A percentile compares a stretch with the other conserved stretches of the same genome.
These are phyloP conservation scores for Loriculus beryllinus DNA, from an alignment of 2,797 vertebrate species.

Conservation along the genomic window DNA sequence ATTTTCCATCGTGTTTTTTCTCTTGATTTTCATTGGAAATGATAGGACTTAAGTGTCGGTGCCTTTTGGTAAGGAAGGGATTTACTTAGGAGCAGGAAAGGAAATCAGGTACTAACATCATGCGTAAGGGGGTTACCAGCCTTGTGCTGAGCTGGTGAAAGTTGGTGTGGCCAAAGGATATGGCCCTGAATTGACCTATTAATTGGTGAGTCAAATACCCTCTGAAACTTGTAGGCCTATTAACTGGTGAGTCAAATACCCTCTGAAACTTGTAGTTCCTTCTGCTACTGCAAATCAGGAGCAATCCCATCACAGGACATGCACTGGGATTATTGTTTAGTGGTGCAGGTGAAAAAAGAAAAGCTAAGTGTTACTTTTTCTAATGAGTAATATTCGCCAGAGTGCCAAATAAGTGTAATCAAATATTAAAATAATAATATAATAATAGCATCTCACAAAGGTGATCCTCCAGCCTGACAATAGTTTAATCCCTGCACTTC, in stretches of 20 bases:
- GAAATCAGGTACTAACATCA: not conserved
- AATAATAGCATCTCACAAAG: not conserved
- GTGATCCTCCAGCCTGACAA: not conserved
- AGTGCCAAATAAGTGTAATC: not conserved
- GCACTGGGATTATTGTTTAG: not conserved
- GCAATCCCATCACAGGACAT: not conserved
- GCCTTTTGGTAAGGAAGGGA: not conserved
- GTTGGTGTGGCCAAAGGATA: not conserved
- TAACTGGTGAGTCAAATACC: not conserved
- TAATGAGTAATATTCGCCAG: not conserved
- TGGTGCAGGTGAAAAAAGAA: not conserved
- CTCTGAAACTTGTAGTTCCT: not conserved
- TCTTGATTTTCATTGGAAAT: not conserved
- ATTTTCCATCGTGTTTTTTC: accelerated
- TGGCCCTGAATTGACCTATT: not conserved
- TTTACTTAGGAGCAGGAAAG: not conserved
- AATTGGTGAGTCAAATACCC: not conserved
- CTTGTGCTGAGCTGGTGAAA: not conserved
- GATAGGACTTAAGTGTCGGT: too few species aligned
- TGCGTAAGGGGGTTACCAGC: not conserved
- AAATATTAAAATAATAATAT: not conserved
- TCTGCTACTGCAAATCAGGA: not conserved
- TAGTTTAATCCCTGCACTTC: not conserved
- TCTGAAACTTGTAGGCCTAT: not conserved
- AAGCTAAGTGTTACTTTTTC: not conserved